phyloP scores from a whole-genome alignment of 2,113 vertebrate species.

The Ptychochromis oligacanthus region DNA sequence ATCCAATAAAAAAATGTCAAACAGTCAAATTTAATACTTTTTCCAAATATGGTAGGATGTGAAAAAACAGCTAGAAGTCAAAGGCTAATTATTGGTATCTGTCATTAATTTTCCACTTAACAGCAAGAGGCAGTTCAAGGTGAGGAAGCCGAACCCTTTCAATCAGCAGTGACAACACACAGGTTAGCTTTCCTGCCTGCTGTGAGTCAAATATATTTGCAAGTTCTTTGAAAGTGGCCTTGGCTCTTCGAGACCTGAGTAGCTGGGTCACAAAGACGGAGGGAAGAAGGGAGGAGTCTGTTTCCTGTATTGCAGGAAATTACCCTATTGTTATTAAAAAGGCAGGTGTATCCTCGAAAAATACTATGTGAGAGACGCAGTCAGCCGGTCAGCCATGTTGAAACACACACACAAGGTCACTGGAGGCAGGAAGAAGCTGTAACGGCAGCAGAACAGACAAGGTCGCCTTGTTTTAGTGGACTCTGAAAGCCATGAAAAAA shows the following conservation, averaged over 20 bases:
- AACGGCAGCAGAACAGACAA: neutral
- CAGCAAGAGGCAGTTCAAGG: constrained; percentile 8
- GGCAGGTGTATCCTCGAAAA: constrained; percentile 79
- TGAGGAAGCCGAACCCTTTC: constrained; percentile 19
- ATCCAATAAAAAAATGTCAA: constrained; percentile 1
- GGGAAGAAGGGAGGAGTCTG: constrained; percentile 56
- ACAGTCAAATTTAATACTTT: neutral
- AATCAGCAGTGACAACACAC: constrained; percentile 38
- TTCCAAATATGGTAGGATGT: neutral
- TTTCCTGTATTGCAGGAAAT: constrained; percentile 81
- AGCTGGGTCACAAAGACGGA: constrained; percentile 46
- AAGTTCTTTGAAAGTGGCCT: constrained; percentile 77
- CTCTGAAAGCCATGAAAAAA: neutral
- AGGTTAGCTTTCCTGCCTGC: constrained; percentile 24
- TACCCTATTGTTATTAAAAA: constrained; percentile 77
- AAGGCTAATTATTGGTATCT: neutral
- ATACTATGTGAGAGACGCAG: constrained; percentile 15
- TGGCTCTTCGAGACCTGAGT: constrained; percentile 28
- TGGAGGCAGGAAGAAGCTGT: neutral
- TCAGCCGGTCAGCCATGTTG: neutral
- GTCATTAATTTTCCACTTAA: constrained; percentile 11
- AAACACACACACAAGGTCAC: neutral
- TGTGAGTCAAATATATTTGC: constrained; percentile 39
- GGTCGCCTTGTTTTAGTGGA: neutral
- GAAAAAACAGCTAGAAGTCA: neutral